Base-by-base conservation (phyloP, 2,113 vertebrate genomes). In the Lanius collurio region DNA sequence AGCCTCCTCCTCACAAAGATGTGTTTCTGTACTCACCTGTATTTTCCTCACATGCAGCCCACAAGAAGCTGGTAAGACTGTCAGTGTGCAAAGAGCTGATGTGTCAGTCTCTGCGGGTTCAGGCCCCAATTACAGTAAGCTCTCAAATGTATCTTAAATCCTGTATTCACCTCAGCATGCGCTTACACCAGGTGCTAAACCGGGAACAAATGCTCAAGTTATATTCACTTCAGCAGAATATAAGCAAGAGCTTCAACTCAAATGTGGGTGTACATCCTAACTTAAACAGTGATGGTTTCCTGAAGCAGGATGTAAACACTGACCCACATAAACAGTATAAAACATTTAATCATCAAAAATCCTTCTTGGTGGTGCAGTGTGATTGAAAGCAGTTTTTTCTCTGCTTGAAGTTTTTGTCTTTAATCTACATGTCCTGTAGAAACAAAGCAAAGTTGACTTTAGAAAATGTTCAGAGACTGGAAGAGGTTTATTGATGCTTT, bases 381-480 rank as follows among this genome's bases (percentile, higher is more conserved):
- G 70, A 92, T 15, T 37, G 47, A 19, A n/a, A 70, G 35, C 2
- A 2, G 9, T 17, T 17, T 77, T 81, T 92, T 37, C n/a, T 63
- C 41, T 74, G 50, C 42, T 80, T 79, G 37, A 76, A 89, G 74
- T 76, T 35, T 33, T 89, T 83, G 69, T 59, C 56, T 55, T n/a
- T 50, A 71, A 50, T 62, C 30, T 86, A 53, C 76, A 69, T 85
- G 76, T 69, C 16, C 73, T 42, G 18, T 59, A 56, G 60, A 87
- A 87, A 92, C 64, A 85, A 89, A 71, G 60, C 50, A 39, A 88
- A 85, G 21, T 33, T 59, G 27, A 90, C 56, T 90, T 96, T 76
- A 85, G 46, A 73, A 95, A 88, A 47, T 33, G 57, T 83, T 96
- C 57, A 65, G 71, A 94, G 87, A 79, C 62, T 79, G 69, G 73